Conservation (phyloP, 2,113 vertebrate genomes). For the Nymphicus hollandicus region DNA sequence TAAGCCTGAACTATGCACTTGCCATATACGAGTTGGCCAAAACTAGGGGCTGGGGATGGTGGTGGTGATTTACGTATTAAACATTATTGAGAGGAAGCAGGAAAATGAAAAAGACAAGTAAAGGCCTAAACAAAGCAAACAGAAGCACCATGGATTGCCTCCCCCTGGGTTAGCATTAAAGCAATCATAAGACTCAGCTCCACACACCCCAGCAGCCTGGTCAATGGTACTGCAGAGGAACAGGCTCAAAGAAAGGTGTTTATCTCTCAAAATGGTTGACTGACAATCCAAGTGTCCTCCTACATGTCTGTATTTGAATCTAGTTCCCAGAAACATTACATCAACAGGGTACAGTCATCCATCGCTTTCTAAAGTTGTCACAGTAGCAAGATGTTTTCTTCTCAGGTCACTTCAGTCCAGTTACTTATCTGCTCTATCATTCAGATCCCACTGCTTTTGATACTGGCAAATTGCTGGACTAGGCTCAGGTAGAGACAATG, state of each 20-base stretch:
- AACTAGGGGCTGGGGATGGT: background rate
- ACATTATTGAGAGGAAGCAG: background rate
- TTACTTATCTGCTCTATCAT: background rate
- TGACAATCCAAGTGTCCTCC: background rate
- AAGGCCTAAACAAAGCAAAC: background rate
- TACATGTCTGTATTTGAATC: background rate
- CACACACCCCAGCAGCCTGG: background rate
- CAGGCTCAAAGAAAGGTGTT: background rate
- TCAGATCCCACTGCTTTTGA: background rate
- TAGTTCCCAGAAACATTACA: background rate
- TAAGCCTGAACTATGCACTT: background rate
- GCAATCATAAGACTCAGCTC: background rate
- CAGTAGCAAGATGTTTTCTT: background rate
- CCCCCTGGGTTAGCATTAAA: background rate
- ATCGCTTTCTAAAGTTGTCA: background rate
- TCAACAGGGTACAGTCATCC: background rate
- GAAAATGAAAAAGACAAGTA: background rate
- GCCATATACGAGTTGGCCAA: background rate
- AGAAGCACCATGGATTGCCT: background rate
- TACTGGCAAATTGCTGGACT: background rate
- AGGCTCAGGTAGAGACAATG: background rate
- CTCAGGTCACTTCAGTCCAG: background rate
- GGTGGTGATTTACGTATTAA: background rate
- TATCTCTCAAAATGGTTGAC: background rate
- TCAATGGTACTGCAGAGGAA: rapidly evolving